Conservation (phyloP, 2,888 invertebrate genomes). For the Himalopsyche japonica region DNA sequence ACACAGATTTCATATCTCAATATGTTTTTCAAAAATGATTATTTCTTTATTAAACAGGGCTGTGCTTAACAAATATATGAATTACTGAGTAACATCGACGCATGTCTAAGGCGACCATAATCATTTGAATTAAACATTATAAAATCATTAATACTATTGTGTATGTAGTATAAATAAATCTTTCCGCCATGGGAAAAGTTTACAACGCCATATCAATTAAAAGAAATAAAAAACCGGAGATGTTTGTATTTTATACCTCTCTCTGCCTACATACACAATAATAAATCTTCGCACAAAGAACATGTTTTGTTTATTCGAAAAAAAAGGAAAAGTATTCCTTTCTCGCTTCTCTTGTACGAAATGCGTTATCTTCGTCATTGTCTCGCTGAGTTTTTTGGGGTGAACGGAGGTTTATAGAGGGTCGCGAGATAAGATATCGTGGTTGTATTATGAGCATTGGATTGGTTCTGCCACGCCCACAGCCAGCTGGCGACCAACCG, state of each 20-base stretch:
- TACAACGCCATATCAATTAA: background rate
- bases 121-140: background rate
- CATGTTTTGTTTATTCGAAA: slow-evolving; percentile 30
- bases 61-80: no score
- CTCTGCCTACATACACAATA: slow-evolving; percentile 1
- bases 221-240: background rate
- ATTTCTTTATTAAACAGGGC: no score
- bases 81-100: no score
- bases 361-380: slow-evolving; percentile 6
- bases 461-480: slow-evolving; percentile 39
- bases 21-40: no score
- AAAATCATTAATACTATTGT: background rate
- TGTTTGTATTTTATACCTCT: background rate
- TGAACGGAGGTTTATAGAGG: slow-evolving; percentile 3
- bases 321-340: background rate
- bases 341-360: slow-evolving; percentile 3
- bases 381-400: slow-evolving; percentile 20
- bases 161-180: background rate
- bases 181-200: background rate
- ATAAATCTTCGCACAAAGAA: slow-evolving; percentile 32
- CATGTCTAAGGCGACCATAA: no score
- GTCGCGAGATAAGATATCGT: slow-evolving; percentile 35
- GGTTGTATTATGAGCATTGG: slow-evolving; percentile 35
- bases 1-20: no score
- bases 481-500: slow-evolving; percentile 37